Evolutionary conservation across 2,888 invertebrate genomes (phyloP).

Genomic region (Acholoe squamosa): DNA sequence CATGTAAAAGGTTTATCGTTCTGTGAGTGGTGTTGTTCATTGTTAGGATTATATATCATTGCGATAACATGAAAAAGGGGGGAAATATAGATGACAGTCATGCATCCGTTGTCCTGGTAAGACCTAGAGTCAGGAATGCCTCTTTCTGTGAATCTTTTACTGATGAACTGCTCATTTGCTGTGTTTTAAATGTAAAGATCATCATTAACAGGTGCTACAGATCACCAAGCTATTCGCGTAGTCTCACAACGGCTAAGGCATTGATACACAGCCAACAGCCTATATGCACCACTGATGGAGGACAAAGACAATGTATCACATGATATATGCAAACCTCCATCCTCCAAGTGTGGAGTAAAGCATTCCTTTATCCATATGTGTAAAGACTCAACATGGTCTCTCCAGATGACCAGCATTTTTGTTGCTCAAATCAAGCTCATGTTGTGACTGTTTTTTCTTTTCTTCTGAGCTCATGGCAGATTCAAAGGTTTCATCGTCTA

Average conservation of each 20-base stretch:
- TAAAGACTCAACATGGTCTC: not conserved
- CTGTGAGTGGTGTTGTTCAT: not conserved
- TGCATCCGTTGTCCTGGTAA: not conserved
- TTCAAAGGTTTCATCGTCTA: not conserved
- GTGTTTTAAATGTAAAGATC: not conserved
- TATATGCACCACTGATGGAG: not conserved
- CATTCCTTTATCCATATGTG: not conserved
- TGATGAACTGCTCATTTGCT: slow-evolving; percentile 26
- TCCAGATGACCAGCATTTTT: not conserved
- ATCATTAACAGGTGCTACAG: not conserved
- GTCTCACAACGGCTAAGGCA: not conserved
- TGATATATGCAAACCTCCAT: slow-evolving; percentile 25
- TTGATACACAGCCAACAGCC: not conserved
- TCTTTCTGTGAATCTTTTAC: slow-evolving; percentile 8
- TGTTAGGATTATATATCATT: not conserved
- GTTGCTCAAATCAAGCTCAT: slow-evolving; percentile 46
- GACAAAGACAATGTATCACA: not conserved
- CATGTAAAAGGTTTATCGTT: not conserved
- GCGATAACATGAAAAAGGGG: not conserved
- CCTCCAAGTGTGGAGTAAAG: too few relatives aligned
- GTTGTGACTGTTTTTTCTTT: slow-evolving; percentile 32
- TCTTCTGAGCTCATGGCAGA: not conserved
- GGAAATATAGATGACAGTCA: not conserved
- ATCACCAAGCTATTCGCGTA: not conserved
- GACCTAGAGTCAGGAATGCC: not conserved